Evolutionary conservation across 53 echinoderm and acorn worm species (phyloP).

Genomic region (Arbacia lixula): DNA sequence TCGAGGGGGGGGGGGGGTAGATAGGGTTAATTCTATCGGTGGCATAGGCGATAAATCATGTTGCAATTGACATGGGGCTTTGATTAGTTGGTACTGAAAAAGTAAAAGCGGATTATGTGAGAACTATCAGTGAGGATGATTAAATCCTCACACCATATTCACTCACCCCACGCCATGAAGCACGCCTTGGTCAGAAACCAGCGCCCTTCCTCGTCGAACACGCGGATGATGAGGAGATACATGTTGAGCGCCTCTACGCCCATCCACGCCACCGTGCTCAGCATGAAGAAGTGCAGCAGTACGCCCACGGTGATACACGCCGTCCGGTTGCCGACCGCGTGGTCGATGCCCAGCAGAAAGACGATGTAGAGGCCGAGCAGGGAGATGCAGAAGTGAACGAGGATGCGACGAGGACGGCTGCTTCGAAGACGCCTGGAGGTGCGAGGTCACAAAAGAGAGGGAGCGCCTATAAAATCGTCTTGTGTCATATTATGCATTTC

Average conservation of each 20-base stretch:
- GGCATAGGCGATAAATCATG: no score
- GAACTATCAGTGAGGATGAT: no score
- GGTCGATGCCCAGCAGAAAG: slow-evolving; percentile 81
- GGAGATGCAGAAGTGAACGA: slow-evolving; percentile 83
- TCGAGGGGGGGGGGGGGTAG: no score
- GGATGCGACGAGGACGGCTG: slow-evolving; percentile 82
- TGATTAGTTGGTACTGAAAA: no score
- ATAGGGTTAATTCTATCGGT: no score
- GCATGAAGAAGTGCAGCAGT: slow-evolving; percentile 83
- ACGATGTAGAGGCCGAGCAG: slow-evolving; percentile 77
- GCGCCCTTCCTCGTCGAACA: slow-evolving; percentile 69
- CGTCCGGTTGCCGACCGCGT: slow-evolving; percentile 31
- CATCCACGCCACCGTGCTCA: slow-evolving; percentile 88
- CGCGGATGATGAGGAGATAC: slow-evolving; percentile 75
- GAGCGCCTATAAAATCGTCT: no score
- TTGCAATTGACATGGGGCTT: no score
- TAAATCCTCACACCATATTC: no score
- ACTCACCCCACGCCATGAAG: slow-evolving; percentile 89
- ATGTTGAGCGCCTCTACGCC: slow-evolving; percentile 87
- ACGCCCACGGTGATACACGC: slow-evolving; percentile 80
- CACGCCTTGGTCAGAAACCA: slow-evolving; percentile 72
- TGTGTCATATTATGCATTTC: no score
- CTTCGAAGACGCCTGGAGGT: slow-evolving; percentile 77
- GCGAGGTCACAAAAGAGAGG: not conserved
- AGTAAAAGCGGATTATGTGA: no score